phyloP scores from a whole-genome alignment of 2,113 vertebrate genomes.

The Archilochus colubris region DNA sequence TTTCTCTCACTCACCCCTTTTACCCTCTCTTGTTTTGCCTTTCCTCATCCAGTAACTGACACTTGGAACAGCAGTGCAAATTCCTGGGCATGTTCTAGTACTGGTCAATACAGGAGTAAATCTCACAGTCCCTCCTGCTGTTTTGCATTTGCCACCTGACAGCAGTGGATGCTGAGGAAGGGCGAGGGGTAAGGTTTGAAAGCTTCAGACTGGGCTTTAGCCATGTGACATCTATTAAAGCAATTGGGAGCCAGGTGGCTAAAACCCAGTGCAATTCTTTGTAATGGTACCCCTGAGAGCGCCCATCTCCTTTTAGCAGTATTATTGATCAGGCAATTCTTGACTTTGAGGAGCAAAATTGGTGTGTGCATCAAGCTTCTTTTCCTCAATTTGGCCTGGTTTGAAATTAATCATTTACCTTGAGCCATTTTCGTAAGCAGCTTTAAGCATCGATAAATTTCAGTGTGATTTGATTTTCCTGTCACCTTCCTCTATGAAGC shows the following conservation, averaged over 20 bases:
- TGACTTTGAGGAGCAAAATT: slow-evolving; percentile 65
- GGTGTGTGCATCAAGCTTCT: slow-evolving; percentile 57
- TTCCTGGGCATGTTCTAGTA: not conserved
- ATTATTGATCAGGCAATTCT: slow-evolving; percentile 66
- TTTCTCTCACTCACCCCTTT: not conserved
- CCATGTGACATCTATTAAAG: slow-evolving; percentile 49
- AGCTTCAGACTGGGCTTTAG: slow-evolving; percentile 21
- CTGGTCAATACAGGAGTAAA: not conserved
- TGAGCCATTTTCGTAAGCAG: slow-evolving; percentile 38
- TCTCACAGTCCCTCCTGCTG: slow-evolving; percentile 20
- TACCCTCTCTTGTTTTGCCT: not conserved
- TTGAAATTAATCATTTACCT: slow-evolving; percentile 48
- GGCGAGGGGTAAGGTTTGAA: slow-evolving; percentile 2
- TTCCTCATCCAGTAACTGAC: slow-evolving; percentile 22
- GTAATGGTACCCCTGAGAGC: slow-evolving; percentile 61
- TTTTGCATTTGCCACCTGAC: slow-evolving; percentile 10
- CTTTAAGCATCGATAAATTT: slow-evolving; percentile 46
- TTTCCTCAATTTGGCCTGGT: slow-evolving; percentile 64
- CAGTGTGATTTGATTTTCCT: slow-evolving; percentile 29
- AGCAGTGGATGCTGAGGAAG: slow-evolving; percentile 24
- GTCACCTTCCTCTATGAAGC: not conserved
- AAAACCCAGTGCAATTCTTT: slow-evolving; percentile 60
- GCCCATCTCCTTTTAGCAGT: slow-evolving; percentile 53
- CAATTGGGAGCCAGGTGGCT: slow-evolving; percentile 62
- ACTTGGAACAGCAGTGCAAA: not conserved